Evolutionary conservation across 2,113 vertebrate species (phyloP).

Genomic region (Turdus rufiventris): DNA sequence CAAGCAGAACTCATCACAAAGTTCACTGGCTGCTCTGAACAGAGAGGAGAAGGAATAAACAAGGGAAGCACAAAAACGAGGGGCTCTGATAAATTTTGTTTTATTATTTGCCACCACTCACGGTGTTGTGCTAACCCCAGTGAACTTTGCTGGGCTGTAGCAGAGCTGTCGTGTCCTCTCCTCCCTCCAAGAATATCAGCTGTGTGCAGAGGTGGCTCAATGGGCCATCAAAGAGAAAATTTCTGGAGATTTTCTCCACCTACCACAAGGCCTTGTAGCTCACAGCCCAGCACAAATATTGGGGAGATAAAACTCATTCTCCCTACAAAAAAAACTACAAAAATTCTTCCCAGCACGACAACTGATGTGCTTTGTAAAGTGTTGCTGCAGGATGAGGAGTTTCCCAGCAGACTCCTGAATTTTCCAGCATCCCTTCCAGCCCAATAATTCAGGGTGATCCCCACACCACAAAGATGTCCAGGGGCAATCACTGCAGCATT

Average conservation of each 20-base stretch:
- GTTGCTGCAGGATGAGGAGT: not conserved
- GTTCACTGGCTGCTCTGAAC: accelerated
- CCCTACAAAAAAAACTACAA: not conserved
- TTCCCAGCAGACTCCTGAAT: not conserved
- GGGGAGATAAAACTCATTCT: not conserved
- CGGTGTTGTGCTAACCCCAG: accelerated
- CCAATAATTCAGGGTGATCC: not conserved
- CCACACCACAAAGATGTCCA: accelerated
- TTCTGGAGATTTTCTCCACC: not conserved
- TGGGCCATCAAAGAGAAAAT: not conserved
- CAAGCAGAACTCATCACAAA: not conserved
- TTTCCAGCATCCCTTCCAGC: not conserved
- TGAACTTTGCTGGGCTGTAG: not conserved
- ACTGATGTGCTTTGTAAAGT: not conserved
- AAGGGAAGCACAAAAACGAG: accelerated
- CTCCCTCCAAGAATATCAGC: not conserved
- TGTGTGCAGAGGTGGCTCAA: not conserved
- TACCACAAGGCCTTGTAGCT: accelerated
- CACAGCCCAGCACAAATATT: accelerated
- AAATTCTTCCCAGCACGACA: accelerated
- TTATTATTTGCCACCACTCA: not conserved
- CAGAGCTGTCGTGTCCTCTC: not conserved
- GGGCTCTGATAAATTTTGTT: not conserved
- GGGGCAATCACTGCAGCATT: accelerated
- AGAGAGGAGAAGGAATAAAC: not conserved